A percentile compares a stretch with the other conserved stretches of the same genome.
Conservation (phyloP, 2,113 vertebrate genomes). For the Synodontis membranacea region DNA sequence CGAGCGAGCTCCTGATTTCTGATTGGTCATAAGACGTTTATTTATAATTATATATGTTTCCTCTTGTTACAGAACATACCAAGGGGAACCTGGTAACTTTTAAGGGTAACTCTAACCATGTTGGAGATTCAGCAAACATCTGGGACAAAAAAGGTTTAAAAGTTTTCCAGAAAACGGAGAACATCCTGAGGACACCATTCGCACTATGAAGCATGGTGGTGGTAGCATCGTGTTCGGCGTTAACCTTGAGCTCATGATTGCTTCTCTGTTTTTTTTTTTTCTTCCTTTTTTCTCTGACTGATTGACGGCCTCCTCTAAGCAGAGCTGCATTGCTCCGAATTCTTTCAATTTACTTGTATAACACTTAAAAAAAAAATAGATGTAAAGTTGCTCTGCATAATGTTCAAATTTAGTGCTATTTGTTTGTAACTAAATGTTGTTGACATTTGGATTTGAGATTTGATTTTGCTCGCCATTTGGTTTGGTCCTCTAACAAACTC, state of each 20-base stretch:
- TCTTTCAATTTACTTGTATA: too few relatives aligned
- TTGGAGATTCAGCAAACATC: background rate
- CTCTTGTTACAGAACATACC: too few relatives aligned
- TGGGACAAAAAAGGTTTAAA: background rate
- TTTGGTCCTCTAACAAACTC: too few relatives aligned
- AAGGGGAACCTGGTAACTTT: too few relatives aligned
- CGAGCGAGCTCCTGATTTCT: background rate
- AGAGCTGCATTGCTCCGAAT: background rate
- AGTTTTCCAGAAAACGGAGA: background rate
- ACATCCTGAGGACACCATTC: background rate
- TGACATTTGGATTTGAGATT: background rate
- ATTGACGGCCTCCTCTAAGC: background rate
- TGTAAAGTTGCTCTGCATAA: too few relatives aligned
- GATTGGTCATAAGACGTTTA: background rate
- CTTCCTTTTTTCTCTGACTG: background rate
- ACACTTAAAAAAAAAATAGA: too few relatives aligned
- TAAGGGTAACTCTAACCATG: too few relatives aligned
- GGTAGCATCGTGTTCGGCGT: background rate
- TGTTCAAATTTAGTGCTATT: background rate
- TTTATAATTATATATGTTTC: background rate
- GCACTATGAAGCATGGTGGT: background rate
- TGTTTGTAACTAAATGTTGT: too few relatives aligned
- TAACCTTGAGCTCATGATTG: background rate
- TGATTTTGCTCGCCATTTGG: background rate
- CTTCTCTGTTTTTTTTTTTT: background rate